These are phyloP conservation scores for Salmo trutta DNA, from an alignment of 2,797 vertebrate species.

Conservation along the genomic window DNA sequence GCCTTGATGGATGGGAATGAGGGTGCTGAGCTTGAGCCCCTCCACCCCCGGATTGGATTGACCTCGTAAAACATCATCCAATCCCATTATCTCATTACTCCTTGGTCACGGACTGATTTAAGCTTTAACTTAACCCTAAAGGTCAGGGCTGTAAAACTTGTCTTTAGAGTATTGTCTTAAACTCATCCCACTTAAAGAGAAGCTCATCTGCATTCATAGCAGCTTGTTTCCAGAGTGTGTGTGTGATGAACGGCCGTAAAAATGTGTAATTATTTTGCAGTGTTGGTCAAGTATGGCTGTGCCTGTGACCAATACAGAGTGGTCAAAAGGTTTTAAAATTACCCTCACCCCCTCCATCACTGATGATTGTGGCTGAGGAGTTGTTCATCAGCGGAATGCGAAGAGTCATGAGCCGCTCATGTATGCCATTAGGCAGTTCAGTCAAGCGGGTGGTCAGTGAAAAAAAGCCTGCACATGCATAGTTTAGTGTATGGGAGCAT, in stretches of 20 bases:
- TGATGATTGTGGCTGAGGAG: no score
- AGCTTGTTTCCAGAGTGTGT: conserved; percentile 28
- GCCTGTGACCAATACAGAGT: conserved; percentile 34
- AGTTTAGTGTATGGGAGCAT: no score
- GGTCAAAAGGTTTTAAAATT: background rate
- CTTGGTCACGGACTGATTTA: conserved; percentile 15
- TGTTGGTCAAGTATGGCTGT: conserved; percentile 34
- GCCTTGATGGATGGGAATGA: conserved; percentile 41
- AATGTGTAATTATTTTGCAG: conserved; percentile 31
- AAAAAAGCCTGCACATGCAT: no score
- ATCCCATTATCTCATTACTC: conserved; percentile 42
- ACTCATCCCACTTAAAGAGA: conserved; percentile 52
- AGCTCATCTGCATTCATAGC: conserved; percentile 63
- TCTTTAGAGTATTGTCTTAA: conserved; percentile 32
- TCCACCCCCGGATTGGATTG: conserved; percentile 16
- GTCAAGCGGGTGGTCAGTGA: no score
- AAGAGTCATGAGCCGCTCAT: no score
- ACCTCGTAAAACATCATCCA: conserved; percentile 63
- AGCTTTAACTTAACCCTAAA: conserved; percentile 56
- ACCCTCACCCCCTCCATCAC: background rate
- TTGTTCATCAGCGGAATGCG: no score
- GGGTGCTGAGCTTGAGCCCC: no score
- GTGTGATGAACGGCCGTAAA: conserved; percentile 28
- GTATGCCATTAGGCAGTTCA: no score
- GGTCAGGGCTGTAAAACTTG: conserved; percentile 61